Conservation (phyloP, 2,888 invertebrate genomes). For the Synergus laeviventris region DNA sequence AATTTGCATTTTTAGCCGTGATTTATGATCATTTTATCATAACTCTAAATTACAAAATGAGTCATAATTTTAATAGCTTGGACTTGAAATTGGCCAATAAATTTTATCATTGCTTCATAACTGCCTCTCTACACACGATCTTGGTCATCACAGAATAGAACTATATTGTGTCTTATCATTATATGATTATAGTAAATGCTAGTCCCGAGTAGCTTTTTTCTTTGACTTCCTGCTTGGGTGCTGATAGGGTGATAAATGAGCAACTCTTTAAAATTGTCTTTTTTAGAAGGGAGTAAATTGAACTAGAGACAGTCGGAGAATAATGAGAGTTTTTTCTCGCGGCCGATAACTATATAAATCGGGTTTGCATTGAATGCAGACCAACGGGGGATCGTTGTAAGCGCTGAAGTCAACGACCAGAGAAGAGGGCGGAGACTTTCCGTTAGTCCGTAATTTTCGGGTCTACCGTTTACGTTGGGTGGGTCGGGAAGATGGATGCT, state of each 20-base stretch:
- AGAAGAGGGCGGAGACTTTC: conserved; percentile 58
- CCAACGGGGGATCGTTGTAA: conserved; percentile 15
- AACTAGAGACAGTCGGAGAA: conserved; percentile 34
- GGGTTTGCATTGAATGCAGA: conserved; percentile 20
- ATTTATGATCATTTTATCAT: neutral
- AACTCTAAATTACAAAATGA: neutral
- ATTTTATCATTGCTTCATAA: neutral
- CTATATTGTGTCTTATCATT: neutral
- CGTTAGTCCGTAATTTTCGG: conserved; percentile 70
- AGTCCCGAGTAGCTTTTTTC: neutral
- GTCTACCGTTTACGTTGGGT: conserved; percentile 62
- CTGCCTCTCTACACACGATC: neutral
- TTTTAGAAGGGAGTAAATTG: conserved; percentile 26
- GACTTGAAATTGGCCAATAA: neutral
- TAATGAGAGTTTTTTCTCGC: conserved; percentile 34
- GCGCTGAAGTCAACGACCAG: conserved; percentile 57
- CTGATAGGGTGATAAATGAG: conserved; percentile 31
- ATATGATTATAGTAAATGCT: neutral
- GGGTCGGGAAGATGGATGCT: conserved; percentile 69
- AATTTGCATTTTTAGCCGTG: neutral
- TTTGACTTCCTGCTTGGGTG: neutral
- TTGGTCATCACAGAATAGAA: neutral
- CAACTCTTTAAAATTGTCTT: conserved; percentile 1
- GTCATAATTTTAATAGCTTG: neutral
- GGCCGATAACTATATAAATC: conserved; percentile 39